These are phyloP conservation scores for Hippasteria phrygiana DNA, from an alignment of 53 echinoderm and acorn worm genomes.

Conservation along the genomic window DNA sequence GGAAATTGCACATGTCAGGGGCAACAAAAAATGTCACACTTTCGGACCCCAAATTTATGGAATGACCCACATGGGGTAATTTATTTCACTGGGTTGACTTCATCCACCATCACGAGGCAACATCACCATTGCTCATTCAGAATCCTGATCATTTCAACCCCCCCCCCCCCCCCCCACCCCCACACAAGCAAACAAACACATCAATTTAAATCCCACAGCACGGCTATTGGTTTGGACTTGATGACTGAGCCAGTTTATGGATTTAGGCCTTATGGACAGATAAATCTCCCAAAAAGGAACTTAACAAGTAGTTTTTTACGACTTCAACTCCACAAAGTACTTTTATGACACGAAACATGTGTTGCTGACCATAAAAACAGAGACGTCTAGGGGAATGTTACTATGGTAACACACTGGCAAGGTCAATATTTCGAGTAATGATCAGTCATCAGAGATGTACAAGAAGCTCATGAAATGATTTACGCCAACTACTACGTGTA, in stretches of 20 bases:
- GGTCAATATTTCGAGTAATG: constrained; percentile 13
- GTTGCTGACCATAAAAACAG: constrained; percentile 20
- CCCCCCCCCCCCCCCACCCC: too few relatives aligned
- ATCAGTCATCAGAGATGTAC: background rate
- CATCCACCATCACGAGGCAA: too few relatives aligned
- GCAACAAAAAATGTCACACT: too few relatives aligned
- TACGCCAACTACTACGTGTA: background rate
- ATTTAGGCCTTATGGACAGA: constrained; percentile 27
- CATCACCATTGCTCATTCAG: too few relatives aligned
- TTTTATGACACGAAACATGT: constrained; percentile 36
- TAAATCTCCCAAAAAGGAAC: constrained; percentile 36
- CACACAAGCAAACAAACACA: background rate
- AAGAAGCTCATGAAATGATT: constrained; percentile 9
- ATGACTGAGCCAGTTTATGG: background rate
- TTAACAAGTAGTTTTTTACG: constrained; percentile 1
- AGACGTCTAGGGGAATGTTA: constrained; percentile 34
- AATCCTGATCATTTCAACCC: too few relatives aligned
- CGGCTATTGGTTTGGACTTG: background rate
- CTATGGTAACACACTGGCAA: constrained; percentile 1
- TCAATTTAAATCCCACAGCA: background rate
- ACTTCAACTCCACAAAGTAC: background rate
- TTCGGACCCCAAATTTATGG: too few relatives aligned
- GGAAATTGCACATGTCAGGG: too few relatives aligned
- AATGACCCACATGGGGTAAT: too few relatives aligned
- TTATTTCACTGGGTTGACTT: too few relatives aligned